Base-by-base conservation (phyloP, 2,888 invertebrate genomes). In the Andrena bicolor region DNA sequence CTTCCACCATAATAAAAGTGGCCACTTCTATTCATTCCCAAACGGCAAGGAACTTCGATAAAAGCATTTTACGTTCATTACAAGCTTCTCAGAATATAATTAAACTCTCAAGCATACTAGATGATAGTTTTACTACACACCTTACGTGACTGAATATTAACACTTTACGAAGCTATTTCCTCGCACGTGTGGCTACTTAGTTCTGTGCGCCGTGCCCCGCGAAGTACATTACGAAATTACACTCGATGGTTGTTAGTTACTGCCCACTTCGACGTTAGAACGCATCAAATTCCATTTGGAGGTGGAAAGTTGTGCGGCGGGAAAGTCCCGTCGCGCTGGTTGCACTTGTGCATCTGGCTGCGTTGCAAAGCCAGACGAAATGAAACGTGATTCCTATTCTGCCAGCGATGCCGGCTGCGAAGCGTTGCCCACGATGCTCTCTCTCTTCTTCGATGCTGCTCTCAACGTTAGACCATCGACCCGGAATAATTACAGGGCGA, bases 401-500 rank as follows among this genome's bases (percentile, higher is more conserved):
- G 64, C 56, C 68, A 28, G 48, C 51, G 60, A 60, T 16, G 35
- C 63, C 28, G 48, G 48, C 66, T 64, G 41, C 56, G 51, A 73
- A 85, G 41, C 80, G 49, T 53, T 58, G 5, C 30, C 26, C 2
- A 23, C 35, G 75, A 63, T 73, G 71, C 23, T 74, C 80, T 26
- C 56, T 23, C 56, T 56, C 66, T 76, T 83, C 83, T 77, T 79
- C 71, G 78, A 72, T 49, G 63, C 28, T 48, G 60, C 41, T 64
- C 49, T 72, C 63, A 48, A 74, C 76, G 76, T 74, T 49, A 64
- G 78, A 53, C 75, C 88, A 85, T 86, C 90, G 90, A 91, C 90
- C 89, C 72, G 90, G 88, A 91, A 91, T 90, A 92, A 92, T 92
- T 89, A 90, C 87, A 80, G 83, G 79, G 80, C 88, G 86, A 86